Base-by-base conservation (phyloP, 2,113 vertebrate species). In the Ahaetulla prasina region DNA sequence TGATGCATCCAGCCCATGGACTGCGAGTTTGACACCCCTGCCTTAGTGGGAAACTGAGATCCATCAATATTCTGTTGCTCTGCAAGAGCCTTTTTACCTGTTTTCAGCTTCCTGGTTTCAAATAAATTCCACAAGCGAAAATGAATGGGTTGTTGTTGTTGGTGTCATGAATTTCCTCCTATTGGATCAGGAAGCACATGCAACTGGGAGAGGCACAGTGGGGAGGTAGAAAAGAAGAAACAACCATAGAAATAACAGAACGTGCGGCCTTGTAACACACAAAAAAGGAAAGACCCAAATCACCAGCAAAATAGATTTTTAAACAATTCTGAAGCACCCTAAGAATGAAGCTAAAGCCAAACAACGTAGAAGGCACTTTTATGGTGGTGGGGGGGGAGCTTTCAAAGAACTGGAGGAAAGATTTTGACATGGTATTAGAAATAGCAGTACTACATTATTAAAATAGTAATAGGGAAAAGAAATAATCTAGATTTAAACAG, bases 1-100 rank as follows among this genome's bases (percentile, higher is more conserved):
- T 57, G 23, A 57, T 10, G 0, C 8, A 57, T 27, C 23, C 20
- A 0, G 54, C 22, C 54, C 7, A 0, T 1, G 0, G 55, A 2
- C 23, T 8, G 22, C 1, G 2, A 25, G 8, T 57, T 57, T 27
- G 55, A 57, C 23, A 57, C 55, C 23, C 55, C 57, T 27, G 57
- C 57, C 25, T 57, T 57, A 74, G 68, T 74, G n/a, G 68, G n/a
- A 74, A 74, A n/a, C 68, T 20, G n/a, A 74, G 68, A 39, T 39
- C n/a, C 14, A 68, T 68, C n/a, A 74, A 8, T 35, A 39, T 35
- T 74, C 6, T 8, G n/a, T 74, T 14, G 5, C 16, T 74, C n/a
- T 74, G 68, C 68, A 74, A 74, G n/a, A 18, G 16, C n/a, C 16
- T 74, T 6, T 18, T 2, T 39, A 74, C n/a, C n/a, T 35, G 6